phyloP scores from a whole-genome alignment of 2,113 vertebrate genomes.

The Aphelocoma coerulescens region DNA sequence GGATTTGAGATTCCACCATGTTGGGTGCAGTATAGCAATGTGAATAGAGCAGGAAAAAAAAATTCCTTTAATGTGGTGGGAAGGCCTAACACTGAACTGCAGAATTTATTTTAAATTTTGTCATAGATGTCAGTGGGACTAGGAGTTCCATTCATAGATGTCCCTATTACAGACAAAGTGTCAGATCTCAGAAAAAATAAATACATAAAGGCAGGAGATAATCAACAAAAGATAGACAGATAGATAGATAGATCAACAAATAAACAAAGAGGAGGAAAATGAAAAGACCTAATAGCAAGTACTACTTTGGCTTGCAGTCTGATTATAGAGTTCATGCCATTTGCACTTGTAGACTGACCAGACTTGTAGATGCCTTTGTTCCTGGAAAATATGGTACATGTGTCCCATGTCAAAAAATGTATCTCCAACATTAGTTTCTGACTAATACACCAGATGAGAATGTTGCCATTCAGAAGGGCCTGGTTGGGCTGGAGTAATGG shows the following conservation, averaged over 20 bases:
- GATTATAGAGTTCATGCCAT: neutral
- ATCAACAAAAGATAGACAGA: neutral
- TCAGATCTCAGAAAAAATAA: neutral
- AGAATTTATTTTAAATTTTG: neutral
- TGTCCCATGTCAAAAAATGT: neutral
- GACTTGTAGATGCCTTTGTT: neutral
- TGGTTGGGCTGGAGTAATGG: neutral
- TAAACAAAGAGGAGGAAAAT: neutral
- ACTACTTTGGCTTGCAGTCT: neutral
- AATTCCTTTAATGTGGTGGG: neutral
- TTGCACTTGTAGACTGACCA: neutral
- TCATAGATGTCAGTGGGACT: neutral
- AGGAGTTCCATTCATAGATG: neutral
- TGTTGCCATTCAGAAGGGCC: neutral
- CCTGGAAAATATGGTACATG: neutral
- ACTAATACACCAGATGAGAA: rapidly evolving
- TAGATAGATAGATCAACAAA: neutral
- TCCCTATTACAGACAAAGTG: neutral
- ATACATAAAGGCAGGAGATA: neutral
- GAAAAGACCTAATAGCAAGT: neutral
- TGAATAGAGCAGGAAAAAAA: neutral
- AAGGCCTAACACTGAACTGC: neutral
- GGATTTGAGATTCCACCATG: neutral
- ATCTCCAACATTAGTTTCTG: neutral
- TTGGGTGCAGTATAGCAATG: neutral